Conservation (phyloP, 2,888 invertebrate species). For the Choristoneura rosaceana region DNA sequence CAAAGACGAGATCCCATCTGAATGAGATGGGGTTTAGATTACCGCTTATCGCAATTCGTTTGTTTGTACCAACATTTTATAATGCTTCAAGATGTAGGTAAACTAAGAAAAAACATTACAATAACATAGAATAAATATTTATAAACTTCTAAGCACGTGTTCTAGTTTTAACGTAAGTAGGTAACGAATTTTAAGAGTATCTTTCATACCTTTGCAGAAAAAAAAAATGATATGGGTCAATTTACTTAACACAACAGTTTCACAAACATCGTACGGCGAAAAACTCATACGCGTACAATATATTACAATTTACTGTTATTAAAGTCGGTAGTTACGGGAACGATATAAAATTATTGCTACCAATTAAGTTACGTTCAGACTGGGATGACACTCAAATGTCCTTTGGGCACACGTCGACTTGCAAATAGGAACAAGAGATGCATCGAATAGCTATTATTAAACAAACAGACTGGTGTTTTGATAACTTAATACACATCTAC, state of each 20-base stretch:
- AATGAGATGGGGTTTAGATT: slow-evolving; percentile 39
- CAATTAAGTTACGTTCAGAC: slow-evolving; percentile 62
- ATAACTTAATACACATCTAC: no score
- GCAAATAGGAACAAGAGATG: slow-evolving; percentile 53
- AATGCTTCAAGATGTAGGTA: background rate
- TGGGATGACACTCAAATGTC: slow-evolving; percentile 67
- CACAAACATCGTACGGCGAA: slow-evolving; percentile 40
- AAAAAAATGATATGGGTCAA: background rate
- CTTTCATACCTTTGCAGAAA: background rate
- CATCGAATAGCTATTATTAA: slow-evolving; percentile 17
- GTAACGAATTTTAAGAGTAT: background rate
- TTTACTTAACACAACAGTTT: slow-evolving; percentile 25
- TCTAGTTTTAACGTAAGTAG: background rate
- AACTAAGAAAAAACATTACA: background rate
- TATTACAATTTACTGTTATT: slow-evolving; percentile 64
- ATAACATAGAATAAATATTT: background rate
- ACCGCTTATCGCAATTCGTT: slow-evolving; percentile 25
- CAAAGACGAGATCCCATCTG: slow-evolving; percentile 29
- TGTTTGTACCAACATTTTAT: slow-evolving; percentile 30
- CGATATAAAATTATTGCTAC: slow-evolving; percentile 64
- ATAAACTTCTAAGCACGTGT: background rate
- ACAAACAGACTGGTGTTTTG: background rate
- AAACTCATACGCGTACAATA: slow-evolving; percentile 47
- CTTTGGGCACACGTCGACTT: slow-evolving; percentile 64
- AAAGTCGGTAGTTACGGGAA: slow-evolving; percentile 58